Conservation (phyloP, 2,888 invertebrate species). For the Platycnemis pennipes region DNA sequence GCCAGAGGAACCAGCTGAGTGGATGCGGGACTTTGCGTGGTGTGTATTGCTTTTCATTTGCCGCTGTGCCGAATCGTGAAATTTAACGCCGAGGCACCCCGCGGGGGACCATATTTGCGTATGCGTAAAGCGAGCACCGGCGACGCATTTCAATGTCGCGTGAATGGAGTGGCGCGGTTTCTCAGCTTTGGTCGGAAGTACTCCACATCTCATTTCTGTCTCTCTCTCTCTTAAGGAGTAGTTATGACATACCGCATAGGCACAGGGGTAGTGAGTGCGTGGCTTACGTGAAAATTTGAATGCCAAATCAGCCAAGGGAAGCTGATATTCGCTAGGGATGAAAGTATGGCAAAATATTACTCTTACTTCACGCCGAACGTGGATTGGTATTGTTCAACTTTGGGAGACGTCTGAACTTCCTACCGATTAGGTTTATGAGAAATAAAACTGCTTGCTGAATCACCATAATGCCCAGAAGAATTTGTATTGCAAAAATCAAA, state of each 20-base stretch:
- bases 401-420: no score
- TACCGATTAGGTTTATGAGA: no score
- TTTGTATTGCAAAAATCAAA: no score
- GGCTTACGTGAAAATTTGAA: not conserved
- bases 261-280: not conserved
- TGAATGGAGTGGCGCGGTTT: not conserved
- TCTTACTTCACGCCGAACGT: no score
- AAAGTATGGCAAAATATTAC: no score
- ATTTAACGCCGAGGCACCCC: not conserved
- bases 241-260: not conserved
- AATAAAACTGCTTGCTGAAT: no score
- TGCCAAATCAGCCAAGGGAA: no score
- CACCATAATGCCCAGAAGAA: no score
- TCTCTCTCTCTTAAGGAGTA: not conserved
- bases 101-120: not conserved
- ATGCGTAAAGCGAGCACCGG: not conserved
- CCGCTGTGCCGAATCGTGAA: not conserved
- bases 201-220: no score
- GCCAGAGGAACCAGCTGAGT: not conserved
- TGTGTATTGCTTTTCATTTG: not conserved
- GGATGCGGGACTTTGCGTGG: not conserved
- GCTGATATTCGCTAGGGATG: no score
- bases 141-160: not conserved
- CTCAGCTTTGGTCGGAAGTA: not conserved
- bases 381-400: no score